Evolutionary conservation across 2,113 vertebrate species (phyloP), one percentile per base, ranked within the genome.

Genomic region (Oncorhynchus tshawytscha): DNA sequence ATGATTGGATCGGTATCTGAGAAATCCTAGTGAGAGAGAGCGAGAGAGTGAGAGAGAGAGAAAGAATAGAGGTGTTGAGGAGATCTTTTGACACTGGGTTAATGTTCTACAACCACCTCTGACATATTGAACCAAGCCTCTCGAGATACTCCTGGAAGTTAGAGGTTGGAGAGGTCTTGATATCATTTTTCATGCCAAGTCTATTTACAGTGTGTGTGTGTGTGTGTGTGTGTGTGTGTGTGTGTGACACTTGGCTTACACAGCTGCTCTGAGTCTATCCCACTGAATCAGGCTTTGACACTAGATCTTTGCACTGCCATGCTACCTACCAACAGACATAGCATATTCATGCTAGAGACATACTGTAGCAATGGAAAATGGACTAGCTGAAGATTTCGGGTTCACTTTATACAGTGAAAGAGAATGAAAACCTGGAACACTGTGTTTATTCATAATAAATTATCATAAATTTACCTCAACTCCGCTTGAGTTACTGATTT

Each of bases 1-100:
- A 97, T 97, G 72, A 86, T 72, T 64, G 73, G 84, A 85, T 88
- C 78, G 48, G 78, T 77, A 76, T 84, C 86, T 87, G 79, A 84
- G 82, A 78, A 6, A 72, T 81, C 81, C 88, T 92, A 71, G 9
- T 60, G 15, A 45, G n/a, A 34, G n/a, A 51, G 69, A 34, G 51
- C 15, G 22, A 12, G 11, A 4, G 22, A 49, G 27, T 8, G 71
- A 20, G 31, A n/a, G n/a, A n/a, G n/a, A n/a, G n/a, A n/a, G n/a
- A n/a, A n/a, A n/a, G 11, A 2, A n/a, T 16, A 12, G 27, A 27
- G 20, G 15, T 22, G 54, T 16, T 16, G 27, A 12, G 29, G 18
- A 69, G 31, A 45, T 45, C 39, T 9, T 45, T 39, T 12, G 39
- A 45, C 39, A 45, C 9, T 45, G 39, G 39, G 39, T 11, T 45